Evolutionary conservation across 2,113 vertebrate species (phyloP).

Genomic region (Xyliphius kryptos): DNA sequence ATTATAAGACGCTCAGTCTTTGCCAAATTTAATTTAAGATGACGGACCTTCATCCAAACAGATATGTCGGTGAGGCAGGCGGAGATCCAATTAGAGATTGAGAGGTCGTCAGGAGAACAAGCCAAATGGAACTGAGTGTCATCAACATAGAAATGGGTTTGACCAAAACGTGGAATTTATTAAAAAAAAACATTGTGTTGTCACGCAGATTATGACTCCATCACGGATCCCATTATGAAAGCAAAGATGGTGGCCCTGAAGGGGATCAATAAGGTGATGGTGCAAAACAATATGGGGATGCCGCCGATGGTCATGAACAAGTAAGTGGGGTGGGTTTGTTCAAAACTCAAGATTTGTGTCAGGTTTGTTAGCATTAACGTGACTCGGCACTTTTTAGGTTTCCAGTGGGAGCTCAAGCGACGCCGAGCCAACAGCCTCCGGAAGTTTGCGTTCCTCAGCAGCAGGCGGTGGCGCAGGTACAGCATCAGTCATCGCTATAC

Average conservation of each 20-base stretch:
- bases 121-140: too few relatives aligned
- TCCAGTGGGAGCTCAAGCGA: constrained; percentile 69
- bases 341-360: too few relatives aligned
- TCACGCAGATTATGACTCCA: constrained; percentile 91
- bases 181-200: too few relatives aligned
- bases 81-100: too few relatives aligned
- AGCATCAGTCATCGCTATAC: background rate
- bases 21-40: too few relatives aligned
- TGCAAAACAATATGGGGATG: constrained; percentile 82
- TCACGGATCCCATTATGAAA: constrained; percentile 97
- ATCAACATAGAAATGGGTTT: too few relatives aligned
- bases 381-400: constrained; percentile 62
- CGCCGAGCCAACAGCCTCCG: constrained; percentile 51
- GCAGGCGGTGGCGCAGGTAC: constrained; percentile 77
- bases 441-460: constrained; percentile 67
- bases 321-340: constrained; percentile 53
- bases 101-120: too few relatives aligned
- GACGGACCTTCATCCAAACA: too few relatives aligned
- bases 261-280: constrained; percentile 99
- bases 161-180: too few relatives aligned
- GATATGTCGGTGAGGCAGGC: too few relatives aligned
- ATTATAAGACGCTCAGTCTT: too few relatives aligned
- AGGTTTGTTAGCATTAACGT: too few relatives aligned
- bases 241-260: constrained; percentile 99
- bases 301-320: constrained; percentile 85